Evolutionary conservation across 2,113 vertebrate species (phyloP), one percentile per base, ranked within the genome.

Genomic region (Turnix velox): DNA sequence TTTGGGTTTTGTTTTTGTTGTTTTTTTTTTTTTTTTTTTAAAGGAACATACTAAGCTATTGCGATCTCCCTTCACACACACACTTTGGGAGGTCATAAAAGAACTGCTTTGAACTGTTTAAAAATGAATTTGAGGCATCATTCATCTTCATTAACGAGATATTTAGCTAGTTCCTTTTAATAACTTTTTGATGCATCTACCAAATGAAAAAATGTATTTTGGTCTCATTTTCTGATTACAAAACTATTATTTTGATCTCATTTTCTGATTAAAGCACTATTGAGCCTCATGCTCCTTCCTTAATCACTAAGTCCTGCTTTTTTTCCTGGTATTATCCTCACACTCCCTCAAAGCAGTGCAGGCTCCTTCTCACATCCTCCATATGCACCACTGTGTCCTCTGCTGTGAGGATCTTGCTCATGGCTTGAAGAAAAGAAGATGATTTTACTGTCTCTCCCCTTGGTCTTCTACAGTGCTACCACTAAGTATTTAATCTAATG

Each of bases 71-170:
- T 89, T 72, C 72, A 42, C 68, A 31, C 76, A 69, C 76, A 78
- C 91, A 61, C 91, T 89, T 89, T 94, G 94, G 95, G 95, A 94
- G 94, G 94, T 83, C 95, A 94, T 84, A 17, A 72, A 74, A 79
- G 88, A 37, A 1, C 7, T 1, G 42, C 94, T 96, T 95, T 92
- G 94, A 95, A 91, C 81, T 73, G 75, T 76, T 92, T 62, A 43
- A 91, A 96, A 94, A 87, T 87, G 85, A 91, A 95, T 96, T 92
- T 11, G 58, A 73, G 63, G 39, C 82, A 8, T 89, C 87, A 84
- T 96, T 95, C 67, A 6, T 95, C 95, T 96, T 96, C 92, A 89
- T 96, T 96, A 95, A 95, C 79, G 87, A 91, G 92, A 94, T 92
- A 79, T 94, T 95, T 94, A 91, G 69, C 94, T 63, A 69, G 82